Conservation (phyloP, 2,797 vertebrate genomes). For the Fundulus diaphanus region DNA sequence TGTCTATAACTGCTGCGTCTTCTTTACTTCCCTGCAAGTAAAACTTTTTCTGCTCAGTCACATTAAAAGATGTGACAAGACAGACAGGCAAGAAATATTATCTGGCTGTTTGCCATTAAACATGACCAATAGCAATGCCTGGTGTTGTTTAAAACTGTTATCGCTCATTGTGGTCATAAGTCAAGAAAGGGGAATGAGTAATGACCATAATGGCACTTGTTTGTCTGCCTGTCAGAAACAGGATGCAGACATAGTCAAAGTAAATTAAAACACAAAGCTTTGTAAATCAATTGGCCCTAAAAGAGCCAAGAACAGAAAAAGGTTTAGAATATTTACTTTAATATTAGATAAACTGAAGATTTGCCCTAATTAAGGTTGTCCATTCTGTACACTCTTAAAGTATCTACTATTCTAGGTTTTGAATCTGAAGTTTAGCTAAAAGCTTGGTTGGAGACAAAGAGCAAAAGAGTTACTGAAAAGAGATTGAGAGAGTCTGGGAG, state of each 20-base stretch:
- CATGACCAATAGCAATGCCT: no score
- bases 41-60: neutral
- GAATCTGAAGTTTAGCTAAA: neutral
- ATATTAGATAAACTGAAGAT: neutral
- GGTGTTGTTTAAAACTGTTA: neutral
- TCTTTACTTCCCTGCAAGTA: neutral
- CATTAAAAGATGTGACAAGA: neutral
- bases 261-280: neutral
- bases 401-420: neutral
- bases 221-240: neutral
- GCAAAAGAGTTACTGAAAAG: conserved; percentile 4
- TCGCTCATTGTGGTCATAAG: neutral
- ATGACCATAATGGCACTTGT: neutral
- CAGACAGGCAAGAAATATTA: no score
- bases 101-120: neutral
- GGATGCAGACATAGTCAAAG: neutral
- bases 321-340: neutral
- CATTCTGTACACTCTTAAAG: neutral
- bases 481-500: conserved; percentile 8
- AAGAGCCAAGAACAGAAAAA: neutral
- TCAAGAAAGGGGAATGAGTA: neutral
- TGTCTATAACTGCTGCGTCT: no score
- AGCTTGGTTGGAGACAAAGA: neutral
- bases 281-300: neutral
- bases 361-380: neutral